Evolutionary conservation across 2,888 invertebrate species (phyloP), one percentile per base, ranked within the genome.

Genomic region (Heteromyza rotundicornis): DNA sequence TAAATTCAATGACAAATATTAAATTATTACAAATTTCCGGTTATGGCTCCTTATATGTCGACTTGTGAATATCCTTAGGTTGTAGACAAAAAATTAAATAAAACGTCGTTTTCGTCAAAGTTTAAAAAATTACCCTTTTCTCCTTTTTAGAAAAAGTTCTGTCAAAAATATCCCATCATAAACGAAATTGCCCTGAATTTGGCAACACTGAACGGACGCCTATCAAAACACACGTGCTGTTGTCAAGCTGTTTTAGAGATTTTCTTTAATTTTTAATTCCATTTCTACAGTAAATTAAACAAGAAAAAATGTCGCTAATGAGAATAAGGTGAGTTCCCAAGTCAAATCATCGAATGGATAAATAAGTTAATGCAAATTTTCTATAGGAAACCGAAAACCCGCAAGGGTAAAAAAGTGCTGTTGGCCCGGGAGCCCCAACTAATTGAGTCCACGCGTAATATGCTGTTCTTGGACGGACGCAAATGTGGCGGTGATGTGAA

Each of bases 361-460:
- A 22, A 1, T 2, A 10, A 35, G 53, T 24, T 40, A 14, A 14
- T 10, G 14, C 10, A 8, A 53, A 0, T 20, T 8, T 2, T 2
- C 17, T 2, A 17, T 14, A 96, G 95, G 68, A 96, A 96, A 86
- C 93, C 96, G 0, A 92, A 90, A 72, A 95, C 95, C 53, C 91
- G 92, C 52, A 91, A 89, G 80, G 96, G 95, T 19, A 97, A 96
- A 82, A 90, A 92, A 73, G 89, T 91, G 16, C 83, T 98, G 56
- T 84, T 91, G 57, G 89, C 90, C 12, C 88, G 90, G 69, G 96
- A 93, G 75, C 93, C 98, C 0, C 94, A 97, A 81, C 83, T 96
- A 0, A 86, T 93, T 63, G 98, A 98, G 86, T 92, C 93, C 71
- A 87, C 90, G 0, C 97, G 98, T 78, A 89, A 88, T 74, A 88